Evolutionary conservation across 2,888 invertebrate species (phyloP).

Genomic region (Orthosia cruda): DNA sequence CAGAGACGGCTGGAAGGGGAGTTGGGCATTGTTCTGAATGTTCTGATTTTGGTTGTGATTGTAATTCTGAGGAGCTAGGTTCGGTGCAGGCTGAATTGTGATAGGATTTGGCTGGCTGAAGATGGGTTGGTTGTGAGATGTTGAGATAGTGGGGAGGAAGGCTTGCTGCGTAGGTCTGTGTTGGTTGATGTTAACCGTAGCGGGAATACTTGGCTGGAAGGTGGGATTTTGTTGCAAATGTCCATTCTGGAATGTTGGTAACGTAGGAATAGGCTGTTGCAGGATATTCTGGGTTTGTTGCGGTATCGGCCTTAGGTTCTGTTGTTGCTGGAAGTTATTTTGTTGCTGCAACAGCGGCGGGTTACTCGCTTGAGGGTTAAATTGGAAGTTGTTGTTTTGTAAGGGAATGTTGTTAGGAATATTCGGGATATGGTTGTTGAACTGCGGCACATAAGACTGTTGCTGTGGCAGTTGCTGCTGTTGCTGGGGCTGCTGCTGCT

Average conservation of each 20-base stretch:
- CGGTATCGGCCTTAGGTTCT: slow-evolving; percentile 78
- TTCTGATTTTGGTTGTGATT: slow-evolving; percentile 45
- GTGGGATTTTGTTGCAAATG: slow-evolving; percentile 80
- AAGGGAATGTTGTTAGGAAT: slow-evolving; percentile 77
- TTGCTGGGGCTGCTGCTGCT: slow-evolving; percentile 22
- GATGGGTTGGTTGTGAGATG: slow-evolving; percentile 78
- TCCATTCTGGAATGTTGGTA: slow-evolving; percentile 83
- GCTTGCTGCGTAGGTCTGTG: slow-evolving; percentile 86
- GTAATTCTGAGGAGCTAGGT: slow-evolving; percentile 84
- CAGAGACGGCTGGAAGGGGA: slow-evolving; percentile 84
- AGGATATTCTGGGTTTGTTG: slow-evolving; percentile 81
- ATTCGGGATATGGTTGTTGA: slow-evolving; percentile 82
- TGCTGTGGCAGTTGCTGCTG: slow-evolving; percentile 68
- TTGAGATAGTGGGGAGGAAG: slow-evolving; percentile 85
- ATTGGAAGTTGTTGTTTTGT: slow-evolving; percentile 81
- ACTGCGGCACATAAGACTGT: slow-evolving; percentile 86
- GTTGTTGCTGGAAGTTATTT: slow-evolving; percentile 79
- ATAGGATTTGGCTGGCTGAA: slow-evolving; percentile 87
- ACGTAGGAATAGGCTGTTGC: slow-evolving; percentile 83
- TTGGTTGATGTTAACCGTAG: slow-evolving; percentile 81
- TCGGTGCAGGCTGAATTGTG: slow-evolving; percentile 88
- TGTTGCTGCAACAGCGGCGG: slow-evolving; percentile 78
- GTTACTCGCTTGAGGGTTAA: slow-evolving; percentile 78
- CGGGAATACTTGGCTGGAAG: slow-evolving; percentile 79
- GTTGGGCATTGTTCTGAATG: slow-evolving; percentile 80